These are phyloP conservation scores for Sinocyclocheilus maitianheensis DNA, from an alignment of 2,113 vertebrate genomes.

Conservation along the genomic window DNA sequence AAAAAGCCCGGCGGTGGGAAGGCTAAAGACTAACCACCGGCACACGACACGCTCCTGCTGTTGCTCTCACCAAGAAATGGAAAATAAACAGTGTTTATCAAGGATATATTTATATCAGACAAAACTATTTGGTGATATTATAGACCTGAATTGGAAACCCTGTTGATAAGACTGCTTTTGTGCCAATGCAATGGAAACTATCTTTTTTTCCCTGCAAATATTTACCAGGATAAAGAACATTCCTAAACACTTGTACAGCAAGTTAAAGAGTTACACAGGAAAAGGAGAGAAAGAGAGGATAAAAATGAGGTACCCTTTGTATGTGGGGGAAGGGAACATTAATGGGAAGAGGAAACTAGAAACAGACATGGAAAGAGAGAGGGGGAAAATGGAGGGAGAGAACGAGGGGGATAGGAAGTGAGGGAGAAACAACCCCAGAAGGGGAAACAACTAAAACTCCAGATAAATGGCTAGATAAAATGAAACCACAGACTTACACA, in stretches of 20 bases:
- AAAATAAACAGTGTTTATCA: not conserved
- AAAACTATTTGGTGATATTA: not conserved
- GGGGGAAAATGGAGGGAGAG: conserved; percentile 30
- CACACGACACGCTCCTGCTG: not conserved
- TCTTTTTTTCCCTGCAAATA: conserved; percentile 14
- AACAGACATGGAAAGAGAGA: conserved; percentile 40
- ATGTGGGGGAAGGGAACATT: conserved; percentile 68
- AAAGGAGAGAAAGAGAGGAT: conserved; percentile 59
- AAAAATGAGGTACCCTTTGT: conserved; percentile 58
- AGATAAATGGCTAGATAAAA: not conserved
- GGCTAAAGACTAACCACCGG: not conserved
- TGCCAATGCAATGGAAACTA: not conserved
- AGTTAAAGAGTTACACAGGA: conserved; percentile 39
- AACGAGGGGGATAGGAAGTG: not conserved
- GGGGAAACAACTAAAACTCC: not conserved
- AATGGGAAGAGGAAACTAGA: conserved; percentile 73
- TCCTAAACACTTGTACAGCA: conserved; percentile 47
- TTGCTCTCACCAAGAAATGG: not conserved
- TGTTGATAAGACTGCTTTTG: not conserved
- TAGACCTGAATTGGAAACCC: not conserved
- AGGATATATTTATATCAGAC: not conserved
- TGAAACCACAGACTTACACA: not conserved
- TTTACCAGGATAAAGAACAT: conserved; percentile 52
- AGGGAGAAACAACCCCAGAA: not conserved
- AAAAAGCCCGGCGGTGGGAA: not conserved